A percentile compares a stretch with the other conserved stretches of the same genome.
phyloP scores from a whole-genome alignment of 2,797 vertebrate species.

The Tadarida brasiliensis region DNA sequence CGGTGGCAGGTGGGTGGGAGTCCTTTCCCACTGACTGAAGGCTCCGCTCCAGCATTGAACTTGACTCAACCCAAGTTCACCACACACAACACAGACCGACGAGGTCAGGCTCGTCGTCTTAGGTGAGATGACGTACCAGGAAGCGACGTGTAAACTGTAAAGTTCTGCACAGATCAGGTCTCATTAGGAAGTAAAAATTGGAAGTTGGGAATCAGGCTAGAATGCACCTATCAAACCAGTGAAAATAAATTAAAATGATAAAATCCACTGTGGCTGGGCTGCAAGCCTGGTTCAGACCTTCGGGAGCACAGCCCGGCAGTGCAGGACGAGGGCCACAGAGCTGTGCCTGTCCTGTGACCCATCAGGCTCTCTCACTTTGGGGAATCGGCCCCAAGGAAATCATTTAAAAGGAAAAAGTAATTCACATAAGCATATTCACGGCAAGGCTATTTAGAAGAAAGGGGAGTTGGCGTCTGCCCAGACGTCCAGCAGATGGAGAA shows the following conservation, averaged over 20 bases:
- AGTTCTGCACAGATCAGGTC: not conserved
- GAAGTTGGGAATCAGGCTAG: slow-evolving; percentile 10
- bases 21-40: not conserved
- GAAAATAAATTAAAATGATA: slow-evolving; percentile 25
- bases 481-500: not conserved
- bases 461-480: not conserved
- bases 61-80: not conserved
- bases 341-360: slow-evolving; percentile 37
- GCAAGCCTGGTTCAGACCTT: not conserved
- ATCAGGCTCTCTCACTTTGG: slow-evolving; percentile 65
- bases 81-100: not conserved
- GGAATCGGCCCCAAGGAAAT: slow-evolving; percentile 65
- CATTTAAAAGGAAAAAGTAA: slow-evolving; percentile 57
- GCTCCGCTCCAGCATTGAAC: not conserved
- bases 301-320: fast-evolving
- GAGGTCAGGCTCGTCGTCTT: not conserved
- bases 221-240: not conserved
- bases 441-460: slow-evolving; percentile 47
- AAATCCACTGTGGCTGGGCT: not conserved
- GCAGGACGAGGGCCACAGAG: not conserved
- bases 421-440: slow-evolving; percentile 42
- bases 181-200: slow-evolving; percentile 9
- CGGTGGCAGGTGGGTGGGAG: too few relatives aligned
- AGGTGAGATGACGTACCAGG: not conserved
- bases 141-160: not conserved